Conservation (phyloP, 2,888 invertebrate species). For the Meghimatium bilineatum region DNA sequence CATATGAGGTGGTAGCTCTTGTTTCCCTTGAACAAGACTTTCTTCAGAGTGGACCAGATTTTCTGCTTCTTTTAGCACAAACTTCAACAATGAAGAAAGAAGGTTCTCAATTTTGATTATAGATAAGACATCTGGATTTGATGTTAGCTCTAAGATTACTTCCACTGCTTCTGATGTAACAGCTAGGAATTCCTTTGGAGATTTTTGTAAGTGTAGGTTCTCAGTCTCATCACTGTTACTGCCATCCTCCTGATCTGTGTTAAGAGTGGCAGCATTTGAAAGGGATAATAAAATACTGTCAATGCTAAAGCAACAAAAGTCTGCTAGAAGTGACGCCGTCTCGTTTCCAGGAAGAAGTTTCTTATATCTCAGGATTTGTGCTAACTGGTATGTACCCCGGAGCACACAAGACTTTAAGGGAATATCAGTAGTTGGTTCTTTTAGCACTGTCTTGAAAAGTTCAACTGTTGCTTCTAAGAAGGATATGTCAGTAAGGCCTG, state of each 20-base stretch:
- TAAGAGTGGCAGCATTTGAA: not conserved
- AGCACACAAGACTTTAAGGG: conserved; percentile 1
- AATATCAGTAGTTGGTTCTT: not conserved
- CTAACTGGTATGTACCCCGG: conserved; percentile 27
- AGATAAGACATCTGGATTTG: not conserved
- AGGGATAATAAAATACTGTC: not conserved
- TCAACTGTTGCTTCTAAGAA: conserved; percentile 9
- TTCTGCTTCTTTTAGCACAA: not conserved
- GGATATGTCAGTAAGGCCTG: not conserved
- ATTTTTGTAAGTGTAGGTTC: not conserved
- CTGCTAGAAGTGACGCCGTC: not conserved
- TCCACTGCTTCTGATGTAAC: not conserved
- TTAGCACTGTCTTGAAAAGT: conserved; percentile 16
- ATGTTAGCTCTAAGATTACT: conserved; percentile 24
- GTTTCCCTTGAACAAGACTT: not conserved
- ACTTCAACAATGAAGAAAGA: not conserved
- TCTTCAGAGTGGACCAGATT: no score
- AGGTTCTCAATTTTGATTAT: not conserved
- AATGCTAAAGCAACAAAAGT: not conserved
- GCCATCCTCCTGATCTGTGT: not conserved
- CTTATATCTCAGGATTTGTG: not conserved
- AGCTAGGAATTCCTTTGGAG: not conserved
- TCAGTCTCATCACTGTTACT: not conserved
- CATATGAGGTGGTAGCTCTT: not conserved
- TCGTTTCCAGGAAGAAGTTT: not conserved